Base-by-base conservation (phyloP, 1,140 invertebrate genomes). In the Dendroctonus valens region DNA sequence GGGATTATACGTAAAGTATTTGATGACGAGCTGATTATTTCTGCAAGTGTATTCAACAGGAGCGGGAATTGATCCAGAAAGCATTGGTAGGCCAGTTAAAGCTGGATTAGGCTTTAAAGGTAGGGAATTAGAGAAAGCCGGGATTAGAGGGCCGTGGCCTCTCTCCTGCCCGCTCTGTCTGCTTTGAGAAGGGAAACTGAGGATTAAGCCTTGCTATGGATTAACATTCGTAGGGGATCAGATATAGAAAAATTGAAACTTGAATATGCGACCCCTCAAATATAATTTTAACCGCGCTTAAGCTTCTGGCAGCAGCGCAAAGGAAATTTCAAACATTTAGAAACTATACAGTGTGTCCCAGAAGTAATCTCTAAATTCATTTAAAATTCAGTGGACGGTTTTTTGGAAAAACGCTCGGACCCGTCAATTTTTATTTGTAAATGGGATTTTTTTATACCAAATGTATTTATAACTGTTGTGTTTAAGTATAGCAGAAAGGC, bases 41-140 rank as follows among this genome's bases (percentile, higher is more conserved):
- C 48, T 68, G 15, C 50, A 62, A 62, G 53, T 63, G 59, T 62
- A 68, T 68, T 68, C 58, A 68, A 68, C 66, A 60, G 59, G 42
- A 67, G 15, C 37, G 69, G 55, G 65, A 59, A 51, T 52, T 66
- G 65, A 70, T 69, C 66, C 66, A 68, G 66, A 68, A 67, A 73
- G 70, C 72, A 71, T 70, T 72, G 73, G 72, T 72, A 72, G 76
- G 73, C 74, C 75, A 76, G 75, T 77, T 77, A 77, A 81, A 82
- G 80, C 80, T 78, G 81, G 79, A 80, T 81, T 81, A 81, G 77
- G 77, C 76, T 74, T 68, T 68, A 74, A 79, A 80, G 78, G 78
- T 79, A 79, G 72, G 78, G 78, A 79, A 80, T 80, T 81, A 80
- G 76, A 78, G 78, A 79, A 80, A 81, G 78, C 76, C 69, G 73